A percentile compares a stretch with the other conserved stretches of the same genome.
phyloP scores from a whole-genome alignment of 2,888 invertebrate species.

The Apodemia hepburni region DNA sequence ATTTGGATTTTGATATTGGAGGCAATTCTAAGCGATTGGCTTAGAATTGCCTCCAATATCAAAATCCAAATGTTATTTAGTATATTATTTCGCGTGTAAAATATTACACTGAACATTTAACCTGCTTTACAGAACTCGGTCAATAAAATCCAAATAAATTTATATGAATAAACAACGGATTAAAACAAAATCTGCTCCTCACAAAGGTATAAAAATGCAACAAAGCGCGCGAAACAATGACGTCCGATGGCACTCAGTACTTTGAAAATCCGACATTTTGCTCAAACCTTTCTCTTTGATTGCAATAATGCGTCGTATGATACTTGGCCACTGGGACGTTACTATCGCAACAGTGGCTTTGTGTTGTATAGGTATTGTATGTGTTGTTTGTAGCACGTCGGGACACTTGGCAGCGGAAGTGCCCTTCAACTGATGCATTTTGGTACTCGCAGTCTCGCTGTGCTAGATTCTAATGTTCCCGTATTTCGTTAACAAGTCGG shows the following conservation, averaged over 20 bases:
- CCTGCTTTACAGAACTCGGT: constrained; percentile 14
- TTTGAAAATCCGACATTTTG: constrained; percentile 29
- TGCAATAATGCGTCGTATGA: constrained; percentile 33
- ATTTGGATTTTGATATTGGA: too few species aligned
- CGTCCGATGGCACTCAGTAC: constrained; percentile 24
- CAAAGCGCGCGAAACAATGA: constrained; percentile 28
- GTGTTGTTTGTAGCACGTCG: constrained; percentile 16
- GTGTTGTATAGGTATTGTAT: constrained; percentile 7
- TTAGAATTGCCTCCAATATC: too few species aligned
- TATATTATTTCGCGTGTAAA: too few species aligned
- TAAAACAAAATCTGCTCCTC: not conserved
- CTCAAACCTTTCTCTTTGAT: constrained; percentile 37
- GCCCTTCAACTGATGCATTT: constrained; percentile 58
- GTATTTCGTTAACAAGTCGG: constrained; percentile 6
- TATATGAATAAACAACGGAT: not conserved
- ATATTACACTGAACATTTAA: too few species aligned
- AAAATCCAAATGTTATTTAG: too few species aligned
- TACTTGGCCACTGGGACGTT: constrained; percentile 35
- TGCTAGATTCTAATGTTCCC: constrained; percentile 28
- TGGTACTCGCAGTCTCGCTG: constrained; percentile 39
- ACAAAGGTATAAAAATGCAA: constrained; percentile 28
- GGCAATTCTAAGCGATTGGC: too few species aligned
- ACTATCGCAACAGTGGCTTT: constrained; percentile 19
- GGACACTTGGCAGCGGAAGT: constrained; percentile 43
- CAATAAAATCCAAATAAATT: not conserved